Evolutionary conservation across 2,888 invertebrate species (phyloP).

Genomic region (Leucania comma): DNA sequence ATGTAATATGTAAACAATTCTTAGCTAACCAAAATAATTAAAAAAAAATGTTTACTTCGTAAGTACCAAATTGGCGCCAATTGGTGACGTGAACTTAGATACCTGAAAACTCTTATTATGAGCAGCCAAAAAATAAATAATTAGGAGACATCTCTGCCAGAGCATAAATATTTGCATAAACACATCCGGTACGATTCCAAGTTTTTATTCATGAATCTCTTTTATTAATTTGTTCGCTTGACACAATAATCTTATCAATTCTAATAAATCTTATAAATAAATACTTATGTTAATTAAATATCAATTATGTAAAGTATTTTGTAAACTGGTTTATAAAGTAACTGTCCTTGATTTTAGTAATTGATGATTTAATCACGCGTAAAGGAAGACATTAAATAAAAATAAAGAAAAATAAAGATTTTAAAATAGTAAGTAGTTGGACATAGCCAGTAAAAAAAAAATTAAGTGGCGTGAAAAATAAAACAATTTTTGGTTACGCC

Average conservation of each 20-base stretch:
- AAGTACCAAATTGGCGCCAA: too few species aligned
- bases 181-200: conserved; percentile 16
- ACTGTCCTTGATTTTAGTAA: conserved; percentile 36
- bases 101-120: too few species aligned
- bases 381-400: conserved; percentile 9
- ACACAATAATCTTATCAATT: conserved; percentile 19
- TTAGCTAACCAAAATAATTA: too few species aligned
- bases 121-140: not conserved
- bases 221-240: conserved; percentile 20
- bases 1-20: too few species aligned
- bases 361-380: conserved; percentile 19
- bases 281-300: conserved; percentile 38
- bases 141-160: not conserved
- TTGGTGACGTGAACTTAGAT: too few species aligned
- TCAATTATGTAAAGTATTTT: conserved; percentile 13
- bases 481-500: not conserved
- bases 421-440: not conserved
- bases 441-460: conserved; percentile 1
- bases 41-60: too few species aligned
- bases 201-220: conserved; percentile 19
- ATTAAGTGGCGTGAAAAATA: too few species aligned
- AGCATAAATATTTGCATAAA: conserved; percentile 14
- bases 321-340: conserved; percentile 31
- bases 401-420: conserved; percentile 2
- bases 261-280: conserved; percentile 30